Base-by-base conservation (phyloP, 2,797 vertebrate species). In the Myotis pilosus region DNA sequence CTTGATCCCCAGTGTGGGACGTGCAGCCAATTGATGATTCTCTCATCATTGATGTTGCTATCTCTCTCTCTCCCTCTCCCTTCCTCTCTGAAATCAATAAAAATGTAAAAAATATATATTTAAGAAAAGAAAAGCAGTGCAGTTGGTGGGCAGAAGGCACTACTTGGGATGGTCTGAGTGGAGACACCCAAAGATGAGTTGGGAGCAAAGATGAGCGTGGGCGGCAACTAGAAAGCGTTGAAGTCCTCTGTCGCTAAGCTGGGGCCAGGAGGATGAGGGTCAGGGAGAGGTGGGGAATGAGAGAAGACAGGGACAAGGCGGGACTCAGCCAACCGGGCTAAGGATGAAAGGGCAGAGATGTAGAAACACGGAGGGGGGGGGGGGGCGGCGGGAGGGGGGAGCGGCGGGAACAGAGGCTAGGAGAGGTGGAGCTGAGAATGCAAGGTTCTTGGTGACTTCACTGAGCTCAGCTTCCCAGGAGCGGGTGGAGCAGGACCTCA, bases 401-500 rank as follows among this genome's bases (percentile, higher is more conserved):
- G 36, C 3, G 19, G 17, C 5, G 47, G 28, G 10, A 6, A 23
- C 19, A 1, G 1, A 53, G 36, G 9, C 36, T 33, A 9, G 9
- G 28, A 55, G 75, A 71, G 55, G 36, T 44, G 41, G 57, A 2
- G 30, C 28, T 53, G 74, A 72, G 10, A 3, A 5, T 1, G 5
- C 57, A n/a, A 69, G 22, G n/a, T 16, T 71, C 51, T 22, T 9
- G 36, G 51, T n/a, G 19, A 74, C n/a, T 38, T 71, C 57, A 5
- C 19, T 25, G 49, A 83, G 36, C 3, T 51, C 62, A 19, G 38
- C 66, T 74, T 75, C 30, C 33, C 36, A 22, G 64, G 62, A 87
- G 49, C 0, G 1, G 28, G 41, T 6, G 17, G 13, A 13, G 10
- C 20, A 19, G 51, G 51, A 51, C 28, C 10, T 1, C 0, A 0